Evolutionary conservation across 1,140 invertebrate species (phyloP).

Genomic region (Papilio aristodemus): DNA sequence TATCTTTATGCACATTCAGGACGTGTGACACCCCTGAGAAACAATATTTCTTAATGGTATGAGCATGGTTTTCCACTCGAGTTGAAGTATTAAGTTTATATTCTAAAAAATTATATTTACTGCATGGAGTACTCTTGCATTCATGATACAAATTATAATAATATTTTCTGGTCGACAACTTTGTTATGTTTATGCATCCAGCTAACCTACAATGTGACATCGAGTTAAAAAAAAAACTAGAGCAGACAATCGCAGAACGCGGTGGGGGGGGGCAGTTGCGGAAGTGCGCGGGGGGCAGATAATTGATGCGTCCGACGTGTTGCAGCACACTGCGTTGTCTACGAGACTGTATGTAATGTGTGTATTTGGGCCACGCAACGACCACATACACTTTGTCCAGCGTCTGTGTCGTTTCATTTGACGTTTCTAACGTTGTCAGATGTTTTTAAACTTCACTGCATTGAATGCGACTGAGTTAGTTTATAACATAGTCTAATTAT

Average conservation of each 20-base stretch:
- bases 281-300: not conserved
- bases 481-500: too few species aligned
- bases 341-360: not conserved
- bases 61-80: not conserved
- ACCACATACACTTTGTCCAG: not conserved
- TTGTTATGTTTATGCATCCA: not conserved
- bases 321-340: not conserved
- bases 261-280: not conserved
- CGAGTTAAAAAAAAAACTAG: constrained; percentile 11
- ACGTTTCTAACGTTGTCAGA: too few species aligned
- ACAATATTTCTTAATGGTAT: not conserved
- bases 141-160: not conserved
- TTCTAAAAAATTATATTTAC: not conserved
- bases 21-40: constrained; percentile 8
- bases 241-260: not conserved
- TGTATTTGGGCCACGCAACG: not conserved
- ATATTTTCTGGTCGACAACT: not conserved
- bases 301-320: constrained; percentile 13
- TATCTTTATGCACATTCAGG: not conserved
- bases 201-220: not conserved
- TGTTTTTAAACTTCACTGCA: too few species aligned
- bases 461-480: too few species aligned
- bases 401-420: not conserved
- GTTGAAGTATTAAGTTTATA: constrained; percentile 3
- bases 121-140: not conserved